These are phyloP conservation scores for Poecilobothrus nobilitatus DNA, from an alignment of 2,888 invertebrate species.

Conservation along the genomic window DNA sequence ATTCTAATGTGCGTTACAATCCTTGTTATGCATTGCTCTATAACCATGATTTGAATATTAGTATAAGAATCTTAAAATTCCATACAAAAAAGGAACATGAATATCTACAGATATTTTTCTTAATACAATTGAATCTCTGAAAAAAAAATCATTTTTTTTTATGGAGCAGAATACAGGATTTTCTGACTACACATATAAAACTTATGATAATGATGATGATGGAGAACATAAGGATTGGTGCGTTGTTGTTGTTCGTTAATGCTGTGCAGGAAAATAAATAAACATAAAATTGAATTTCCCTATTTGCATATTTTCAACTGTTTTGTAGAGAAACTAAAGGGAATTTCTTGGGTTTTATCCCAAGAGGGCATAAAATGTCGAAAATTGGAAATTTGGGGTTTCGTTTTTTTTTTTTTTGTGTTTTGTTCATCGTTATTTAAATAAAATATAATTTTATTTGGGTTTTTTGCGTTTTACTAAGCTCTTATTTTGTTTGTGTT, in stretches of 20 bases:
- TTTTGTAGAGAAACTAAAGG: background rate
- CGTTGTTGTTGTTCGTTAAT: background rate
- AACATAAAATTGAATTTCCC: background rate
- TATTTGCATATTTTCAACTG: background rate
- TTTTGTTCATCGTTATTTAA: too few relatives aligned
- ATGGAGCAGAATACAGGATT: background rate
- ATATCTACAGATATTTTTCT: too few relatives aligned
- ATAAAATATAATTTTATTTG: conserved; percentile 1
- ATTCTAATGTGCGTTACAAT: background rate
- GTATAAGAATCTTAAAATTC: too few relatives aligned
- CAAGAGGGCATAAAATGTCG: background rate
- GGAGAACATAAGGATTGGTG: background rate
- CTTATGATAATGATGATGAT: background rate
- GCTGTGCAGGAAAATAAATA: background rate
- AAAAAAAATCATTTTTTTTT: background rate
- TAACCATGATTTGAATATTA: background rate
- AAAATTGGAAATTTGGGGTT: conserved; percentile 6
- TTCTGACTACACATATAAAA: background rate
- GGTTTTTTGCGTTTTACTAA: background rate
- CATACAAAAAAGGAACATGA: too few relatives aligned
- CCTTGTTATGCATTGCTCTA: background rate
- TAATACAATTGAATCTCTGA: background rate
- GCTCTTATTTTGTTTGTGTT: too few relatives aligned
- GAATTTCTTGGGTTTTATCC: background rate
- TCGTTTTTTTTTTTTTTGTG: background rate